Evolutionary conservation across 1,140 invertebrate genomes (phyloP).

Genomic region (Oncopeltus fasciatus): DNA sequence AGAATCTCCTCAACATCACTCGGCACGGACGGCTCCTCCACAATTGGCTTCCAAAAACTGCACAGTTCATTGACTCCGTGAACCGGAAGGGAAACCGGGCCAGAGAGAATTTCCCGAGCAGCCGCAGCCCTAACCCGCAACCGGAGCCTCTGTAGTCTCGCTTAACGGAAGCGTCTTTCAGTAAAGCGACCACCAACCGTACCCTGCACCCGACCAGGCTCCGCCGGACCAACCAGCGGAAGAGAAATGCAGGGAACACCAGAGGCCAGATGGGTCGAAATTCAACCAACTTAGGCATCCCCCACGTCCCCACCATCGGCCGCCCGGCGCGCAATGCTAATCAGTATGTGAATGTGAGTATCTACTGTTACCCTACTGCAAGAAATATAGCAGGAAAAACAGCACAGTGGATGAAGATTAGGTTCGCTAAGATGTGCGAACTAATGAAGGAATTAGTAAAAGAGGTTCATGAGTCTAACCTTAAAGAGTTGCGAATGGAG

Average conservation of each 20-base stretch:
- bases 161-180: too few species aligned
- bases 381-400: too few species aligned
- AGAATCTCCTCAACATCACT: not conserved
- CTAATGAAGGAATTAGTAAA: too few species aligned
- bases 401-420: too few species aligned
- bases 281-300: not conserved
- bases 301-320: not conserved
- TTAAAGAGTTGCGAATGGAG: too few species aligned
- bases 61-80: not conserved
- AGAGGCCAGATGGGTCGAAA: not conserved
- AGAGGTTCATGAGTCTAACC: too few species aligned
- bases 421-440: too few species aligned
- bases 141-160: too few species aligned
- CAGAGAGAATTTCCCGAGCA: not conserved
- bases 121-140: too few species aligned
- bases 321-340: not conserved
- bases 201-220: not conserved
- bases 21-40: not conserved
- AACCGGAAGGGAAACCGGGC: not conserved
- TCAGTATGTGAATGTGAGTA: too few species aligned
- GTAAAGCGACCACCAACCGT: not conserved
- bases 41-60: not conserved
- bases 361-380: too few species aligned
- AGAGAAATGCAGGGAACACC: not conserved
- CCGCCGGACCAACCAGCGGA: too few species aligned